These are phyloP conservation scores for Macrobrachium nipponense DNA, from an alignment of 1,140 invertebrate species.

Conservation along the genomic window DNA sequence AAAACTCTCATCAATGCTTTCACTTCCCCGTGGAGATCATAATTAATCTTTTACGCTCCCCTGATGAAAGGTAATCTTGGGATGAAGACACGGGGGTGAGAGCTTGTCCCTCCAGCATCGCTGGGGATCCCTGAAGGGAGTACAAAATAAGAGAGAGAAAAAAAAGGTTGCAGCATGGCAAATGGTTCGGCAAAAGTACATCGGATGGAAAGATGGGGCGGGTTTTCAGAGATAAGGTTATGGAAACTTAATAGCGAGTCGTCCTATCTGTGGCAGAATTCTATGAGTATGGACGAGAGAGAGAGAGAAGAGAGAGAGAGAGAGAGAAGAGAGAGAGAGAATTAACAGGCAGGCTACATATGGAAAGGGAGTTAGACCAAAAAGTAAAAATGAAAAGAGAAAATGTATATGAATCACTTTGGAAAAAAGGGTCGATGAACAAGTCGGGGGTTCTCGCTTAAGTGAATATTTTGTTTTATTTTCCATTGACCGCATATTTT, in stretches of 20 bases:
- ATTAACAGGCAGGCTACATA: neutral
- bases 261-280: too few species aligned
- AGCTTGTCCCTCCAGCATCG: neutral
- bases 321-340: conserved; percentile 3
- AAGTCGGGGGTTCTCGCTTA: too few species aligned
- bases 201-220: too few species aligned
- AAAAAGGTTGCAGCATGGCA: neutral
- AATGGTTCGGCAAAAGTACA: too few species aligned
- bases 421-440: too few species aligned
- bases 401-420: neutral
- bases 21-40: conserved; percentile 41
- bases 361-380: neutral
- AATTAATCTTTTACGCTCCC: conserved; percentile 54
- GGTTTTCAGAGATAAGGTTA: too few species aligned
- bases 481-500: too few species aligned
- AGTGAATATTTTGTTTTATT: too few species aligned
- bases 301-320: conserved; percentile 13
- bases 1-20: conserved; percentile 58
- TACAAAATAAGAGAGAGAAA: neutral
- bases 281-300: neutral
- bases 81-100: conserved; percentile 7
- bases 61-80: conserved; percentile 20
- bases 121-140: neutral
- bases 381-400: neutral
- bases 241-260: too few species aligned